A percentile compares a stretch with the other conserved stretches of the same genome.
Conservation (phyloP, 1,140 invertebrate genomes). For the Drosophila pseudoananassae region DNA sequence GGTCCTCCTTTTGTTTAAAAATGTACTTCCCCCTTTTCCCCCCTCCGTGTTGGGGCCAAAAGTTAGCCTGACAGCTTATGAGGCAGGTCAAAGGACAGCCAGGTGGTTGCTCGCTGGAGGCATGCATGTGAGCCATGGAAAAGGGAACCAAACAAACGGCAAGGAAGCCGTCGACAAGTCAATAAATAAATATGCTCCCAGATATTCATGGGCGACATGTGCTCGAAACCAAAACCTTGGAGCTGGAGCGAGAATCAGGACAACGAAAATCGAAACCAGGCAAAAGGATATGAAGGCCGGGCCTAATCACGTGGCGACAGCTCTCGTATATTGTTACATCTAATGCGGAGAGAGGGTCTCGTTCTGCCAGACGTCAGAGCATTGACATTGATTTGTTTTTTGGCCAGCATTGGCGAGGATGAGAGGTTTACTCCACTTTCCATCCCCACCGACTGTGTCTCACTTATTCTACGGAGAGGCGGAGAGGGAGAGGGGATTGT, state of each 20-base stretch:
- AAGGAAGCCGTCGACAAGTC: constrained; percentile 67
- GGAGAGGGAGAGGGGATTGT: constrained; percentile 42
- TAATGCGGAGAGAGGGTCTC: constrained; percentile 10
- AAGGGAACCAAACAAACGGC: constrained; percentile 15
- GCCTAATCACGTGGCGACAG: constrained; percentile 66
- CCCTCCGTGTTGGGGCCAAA: constrained; percentile 18
- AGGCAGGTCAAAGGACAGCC: constrained; percentile 61
- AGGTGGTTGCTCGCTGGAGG: constrained; percentile 11
- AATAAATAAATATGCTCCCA: constrained; percentile 76
- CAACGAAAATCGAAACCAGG: neutral
- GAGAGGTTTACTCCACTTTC: constrained; percentile 18
- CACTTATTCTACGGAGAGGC: constrained; percentile 45
- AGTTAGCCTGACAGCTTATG: constrained; percentile 65
- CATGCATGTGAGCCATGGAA: constrained; percentile 7
- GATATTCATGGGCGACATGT: constrained; percentile 66
- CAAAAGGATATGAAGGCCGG: constrained; percentile 21
- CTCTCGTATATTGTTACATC: constrained; percentile 42
- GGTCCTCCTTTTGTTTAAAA: too few relatives aligned
- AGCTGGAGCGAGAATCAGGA: neutral
- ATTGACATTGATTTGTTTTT: constrained; percentile 78
- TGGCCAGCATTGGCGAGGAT: constrained; percentile 8
- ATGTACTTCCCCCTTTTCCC: neutral
- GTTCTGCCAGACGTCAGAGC: constrained; percentile 46
- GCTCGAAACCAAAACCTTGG: constrained; percentile 12
- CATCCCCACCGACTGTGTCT: constrained; percentile 38